phyloP scores from a whole-genome alignment of 30 jellyfish, hydroid and myxozoan species.

The Hydractinia echinata region DNA sequence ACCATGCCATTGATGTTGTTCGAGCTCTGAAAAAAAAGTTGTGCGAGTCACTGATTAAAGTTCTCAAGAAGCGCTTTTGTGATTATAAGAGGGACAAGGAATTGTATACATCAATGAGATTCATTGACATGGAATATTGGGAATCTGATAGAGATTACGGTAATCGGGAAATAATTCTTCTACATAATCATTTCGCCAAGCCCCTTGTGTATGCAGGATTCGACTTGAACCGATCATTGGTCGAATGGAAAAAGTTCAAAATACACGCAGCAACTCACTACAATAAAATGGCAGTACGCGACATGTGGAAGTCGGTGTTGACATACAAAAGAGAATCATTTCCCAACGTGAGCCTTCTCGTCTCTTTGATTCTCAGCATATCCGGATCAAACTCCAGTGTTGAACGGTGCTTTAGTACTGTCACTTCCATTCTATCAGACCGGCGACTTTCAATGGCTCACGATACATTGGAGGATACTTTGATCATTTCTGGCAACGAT shows the following conservation, averaged over 20 bases:
- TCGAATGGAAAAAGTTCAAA: conserved; percentile 40
- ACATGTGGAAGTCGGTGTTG: conserved; percentile 6
- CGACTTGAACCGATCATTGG: conserved; percentile 12
- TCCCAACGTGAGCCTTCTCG: conserved; percentile 12
- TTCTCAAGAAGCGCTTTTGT: neutral
- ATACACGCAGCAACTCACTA: conserved; percentile 21
- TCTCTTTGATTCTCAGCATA: conserved; percentile 3
- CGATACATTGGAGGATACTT: conserved; percentile 7
- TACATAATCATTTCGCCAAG: conserved; percentile 25
- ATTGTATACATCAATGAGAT: conserved; percentile 26
- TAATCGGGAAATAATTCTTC: conserved; percentile 6
- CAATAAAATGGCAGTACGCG: conserved; percentile 4
- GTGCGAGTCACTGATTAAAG: conserved; percentile 7
- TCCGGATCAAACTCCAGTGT: conserved; percentile 24
- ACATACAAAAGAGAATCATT: neutral
- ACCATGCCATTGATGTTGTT: neutral
- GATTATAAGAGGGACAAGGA: conserved; percentile 25
- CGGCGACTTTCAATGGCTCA: conserved; percentile 18
- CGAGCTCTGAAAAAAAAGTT: conserved; percentile 3
- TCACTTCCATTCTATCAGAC: conserved; percentile 50
- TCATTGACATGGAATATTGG: conserved; percentile 32
- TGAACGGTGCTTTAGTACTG: conserved; percentile 51
- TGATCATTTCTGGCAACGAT: conserved; percentile 31
- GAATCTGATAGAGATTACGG: conserved; percentile 27
- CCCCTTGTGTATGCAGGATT: conserved; percentile 29